These are phyloP conservation scores for Sciurus niger DNA, from an alignment of 2,113 vertebrate genomes.

Conservation along the genomic window DNA sequence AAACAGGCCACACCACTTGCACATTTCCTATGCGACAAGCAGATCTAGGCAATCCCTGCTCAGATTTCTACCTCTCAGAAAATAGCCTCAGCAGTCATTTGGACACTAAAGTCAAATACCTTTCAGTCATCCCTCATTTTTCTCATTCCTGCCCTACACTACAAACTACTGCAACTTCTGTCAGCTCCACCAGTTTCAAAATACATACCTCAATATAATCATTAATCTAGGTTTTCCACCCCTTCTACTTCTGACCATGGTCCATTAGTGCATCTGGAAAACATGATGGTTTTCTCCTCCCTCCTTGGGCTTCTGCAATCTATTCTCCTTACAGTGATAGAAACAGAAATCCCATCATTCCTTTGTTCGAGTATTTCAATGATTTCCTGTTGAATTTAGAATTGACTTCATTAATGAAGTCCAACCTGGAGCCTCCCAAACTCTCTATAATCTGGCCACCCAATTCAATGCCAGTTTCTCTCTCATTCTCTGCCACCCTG, in stretches of 20 bases:
- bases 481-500: not conserved
- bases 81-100: not conserved
- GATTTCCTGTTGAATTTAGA: not conserved
- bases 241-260: not conserved
- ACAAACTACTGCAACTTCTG: slow-evolving; percentile 7
- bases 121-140: not conserved
- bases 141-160: not conserved
- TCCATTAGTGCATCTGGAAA: not conserved
- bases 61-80: not conserved
- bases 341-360: not conserved
- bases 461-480: too few relatives aligned
- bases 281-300: not conserved
- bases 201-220: not conserved
- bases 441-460: not conserved
- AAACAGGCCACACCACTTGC: not conserved
- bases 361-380: not conserved
- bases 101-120: not conserved
- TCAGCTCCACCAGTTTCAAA: not conserved
- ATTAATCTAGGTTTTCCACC: not conserved
- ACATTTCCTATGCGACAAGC: not conserved
- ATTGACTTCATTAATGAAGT: not conserved
- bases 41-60: not conserved
- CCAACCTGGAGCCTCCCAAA: not conserved
- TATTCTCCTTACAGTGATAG: not conserved
- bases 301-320: not conserved